phyloP scores from a whole-genome alignment of 2,113 vertebrate genomes.

The Microtus montanus region DNA sequence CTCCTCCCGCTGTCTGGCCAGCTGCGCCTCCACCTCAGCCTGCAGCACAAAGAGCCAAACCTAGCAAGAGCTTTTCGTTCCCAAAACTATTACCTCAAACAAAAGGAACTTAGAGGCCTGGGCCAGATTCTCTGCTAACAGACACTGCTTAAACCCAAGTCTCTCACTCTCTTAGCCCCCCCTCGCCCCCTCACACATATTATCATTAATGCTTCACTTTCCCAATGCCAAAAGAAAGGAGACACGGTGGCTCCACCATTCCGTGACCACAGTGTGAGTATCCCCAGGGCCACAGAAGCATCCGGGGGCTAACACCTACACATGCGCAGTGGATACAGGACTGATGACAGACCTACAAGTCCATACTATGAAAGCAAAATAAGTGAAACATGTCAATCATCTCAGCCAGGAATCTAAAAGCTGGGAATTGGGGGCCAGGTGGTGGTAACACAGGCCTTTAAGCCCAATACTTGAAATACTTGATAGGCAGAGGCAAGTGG shows the following conservation, averaged over 20 bases:
- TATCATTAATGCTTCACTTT: not conserved
- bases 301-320: not conserved
- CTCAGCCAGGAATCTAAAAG: not conserved
- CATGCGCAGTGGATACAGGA: too few species aligned
- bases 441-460: not conserved
- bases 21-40: constrained; percentile 94
- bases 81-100: not conserved
- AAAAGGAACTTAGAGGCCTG: not conserved
- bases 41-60: constrained; percentile 71
- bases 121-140: not conserved
- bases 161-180: not conserved
- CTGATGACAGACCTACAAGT: not conserved
- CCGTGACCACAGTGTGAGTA: fast-evolving
- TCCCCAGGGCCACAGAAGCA: not conserved
- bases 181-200: not conserved
- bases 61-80: not conserved
- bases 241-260: not conserved
- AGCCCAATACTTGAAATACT: not conserved
- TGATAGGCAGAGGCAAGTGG: not conserved
- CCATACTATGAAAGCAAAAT: not conserved
- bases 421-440: not conserved
- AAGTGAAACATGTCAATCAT: not conserved
- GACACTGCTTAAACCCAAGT: not conserved
- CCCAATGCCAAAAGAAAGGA: not conserved
- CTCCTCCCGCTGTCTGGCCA: constrained; percentile 91